A percentile compares a stretch with the other conserved stretches of the same genome.
These are phyloP conservation scores for Phasianus colchicus DNA, from an alignment of 2,113 vertebrate genomes.

Conservation along the genomic window DNA sequence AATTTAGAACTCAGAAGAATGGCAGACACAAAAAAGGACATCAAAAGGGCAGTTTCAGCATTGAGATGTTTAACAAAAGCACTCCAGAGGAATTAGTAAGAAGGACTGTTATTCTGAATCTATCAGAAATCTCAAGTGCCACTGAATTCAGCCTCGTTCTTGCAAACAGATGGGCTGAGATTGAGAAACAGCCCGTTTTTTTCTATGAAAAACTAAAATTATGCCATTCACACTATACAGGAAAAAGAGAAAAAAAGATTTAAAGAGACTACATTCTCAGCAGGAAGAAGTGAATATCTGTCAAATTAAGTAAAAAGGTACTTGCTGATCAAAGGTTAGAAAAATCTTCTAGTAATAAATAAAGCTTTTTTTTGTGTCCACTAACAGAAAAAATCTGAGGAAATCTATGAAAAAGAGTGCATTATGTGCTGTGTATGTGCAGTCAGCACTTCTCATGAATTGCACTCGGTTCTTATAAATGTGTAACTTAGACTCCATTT, in stretches of 20 bases:
- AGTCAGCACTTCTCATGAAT: not conserved
- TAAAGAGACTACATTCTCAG: not conserved
- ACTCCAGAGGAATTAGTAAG: not conserved
- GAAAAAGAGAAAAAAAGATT: not conserved
- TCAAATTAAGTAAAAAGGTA: not conserved
- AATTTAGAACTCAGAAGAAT: not conserved
- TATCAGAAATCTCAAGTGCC: accelerated
- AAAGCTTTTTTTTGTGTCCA: not conserved
- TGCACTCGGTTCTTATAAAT: not conserved
- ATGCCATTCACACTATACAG: not conserved
- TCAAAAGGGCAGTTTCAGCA: not conserved
- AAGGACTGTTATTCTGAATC: not conserved
- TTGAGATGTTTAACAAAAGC: not conserved
- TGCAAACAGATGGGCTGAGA: not conserved
- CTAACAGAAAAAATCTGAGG: not conserved
- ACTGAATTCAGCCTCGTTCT: not conserved
- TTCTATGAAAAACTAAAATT: not conserved
- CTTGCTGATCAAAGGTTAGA: not conserved
- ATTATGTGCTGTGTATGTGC: not conserved
- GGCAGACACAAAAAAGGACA: not conserved
- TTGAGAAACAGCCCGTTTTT: not conserved
- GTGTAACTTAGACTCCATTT: not conserved
- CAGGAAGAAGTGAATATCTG: not conserved
- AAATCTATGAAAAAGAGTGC: not conserved
- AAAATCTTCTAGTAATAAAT: not conserved